Evolutionary conservation across 2,113 vertebrate genomes (phyloP), one percentile per base, ranked within the genome.

Genomic region (Gila orcuttii): DNA sequence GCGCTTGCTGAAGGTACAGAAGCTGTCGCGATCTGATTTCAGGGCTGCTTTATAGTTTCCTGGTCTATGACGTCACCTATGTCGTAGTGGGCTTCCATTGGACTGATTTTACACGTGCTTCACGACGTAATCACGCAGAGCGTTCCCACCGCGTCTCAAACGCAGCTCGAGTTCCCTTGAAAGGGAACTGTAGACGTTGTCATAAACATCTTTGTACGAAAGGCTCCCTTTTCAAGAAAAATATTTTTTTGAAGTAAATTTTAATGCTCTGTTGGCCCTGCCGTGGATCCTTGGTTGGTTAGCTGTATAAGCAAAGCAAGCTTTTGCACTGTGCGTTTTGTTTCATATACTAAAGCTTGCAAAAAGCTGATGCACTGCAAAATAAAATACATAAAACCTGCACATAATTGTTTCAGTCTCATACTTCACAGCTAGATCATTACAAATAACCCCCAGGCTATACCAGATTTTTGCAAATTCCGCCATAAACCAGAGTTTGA

Each of bases 401-500:
- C 50, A 57, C 21, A 57, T 78, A 78, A 78, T 25, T 39, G 13
- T 79, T 25, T n/a, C 52, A 59, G 36, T 45, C 57, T 19, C n/a
- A 31, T 23, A 76, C 39, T 47, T 45, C 36, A 79, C 57, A 64
- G n/a, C n/a, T 62, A 47, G n/a, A 64, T 80, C 15, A 64, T 47
- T 80, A 12, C 36, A 80, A 81, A 81, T 12, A 66, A 19, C 59
- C 78, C 19, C 78, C 4, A 21, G 77, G 77, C 21, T 80, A 12
- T 64, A 25, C 25, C 36, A 64, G 59, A 75, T 6, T 80, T 28
- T 42, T 7, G 39, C 33, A 8, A 42, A 45, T 64, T 91, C 91
- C 90, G 93, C 92, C 92, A 91, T 87, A 91, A 89, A 90, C 88
- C 87, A 90, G 89, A 90, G 89, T 68, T 90, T 42, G 23, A 79